Base-by-base conservation (phyloP, 2,888 invertebrate species). In the Trichopoda pennipes region DNA sequence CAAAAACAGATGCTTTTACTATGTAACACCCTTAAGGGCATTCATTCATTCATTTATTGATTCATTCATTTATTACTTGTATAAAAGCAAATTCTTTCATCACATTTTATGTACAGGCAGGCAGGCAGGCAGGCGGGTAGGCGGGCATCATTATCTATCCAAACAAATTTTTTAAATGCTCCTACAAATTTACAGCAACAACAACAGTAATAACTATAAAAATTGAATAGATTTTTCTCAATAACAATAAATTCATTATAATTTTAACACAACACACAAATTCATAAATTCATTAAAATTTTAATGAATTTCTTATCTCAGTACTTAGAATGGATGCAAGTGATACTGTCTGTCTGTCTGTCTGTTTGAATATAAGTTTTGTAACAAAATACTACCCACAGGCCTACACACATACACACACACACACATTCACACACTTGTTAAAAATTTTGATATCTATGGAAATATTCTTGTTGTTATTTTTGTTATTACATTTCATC, bases 11-110 rank as follows among this genome's bases (percentile, higher is more conserved):
- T 81, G 78, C 69, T 56, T 63, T 74, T 70, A 78, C 53, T 70
- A 42, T 47, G 74, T 81, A 69, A 78, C 81, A 81, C 81, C 78
- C 81, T 68, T 81, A 61, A 61, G 81, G 80, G 68, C 73, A 77
- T 44, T 21, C 47, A 28, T 28, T 6, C 28, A 28, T 28, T 28
- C 7, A 28, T 28, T 28, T 6, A 28, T 28, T 28, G 3, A 28
- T 28, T 4, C 73, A 77, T 44, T 21, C 47, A 66, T 53, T 55
- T 19, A 28, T 53, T 56, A 23, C 17, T 9, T 49, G 47, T 49
- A 19, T 9, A n/a, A 44, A 44, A 44, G 2, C 51, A 42, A 19
- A 14, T 64, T 44, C 35, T 19, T 64, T 44, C 35, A 55, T 60
- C 38, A 44, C 19, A 16, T 28, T 16, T 14, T 23, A 23, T 14